Conservation (phyloP, 2,888 invertebrate species). For the Drosophila kuntzei region DNA sequence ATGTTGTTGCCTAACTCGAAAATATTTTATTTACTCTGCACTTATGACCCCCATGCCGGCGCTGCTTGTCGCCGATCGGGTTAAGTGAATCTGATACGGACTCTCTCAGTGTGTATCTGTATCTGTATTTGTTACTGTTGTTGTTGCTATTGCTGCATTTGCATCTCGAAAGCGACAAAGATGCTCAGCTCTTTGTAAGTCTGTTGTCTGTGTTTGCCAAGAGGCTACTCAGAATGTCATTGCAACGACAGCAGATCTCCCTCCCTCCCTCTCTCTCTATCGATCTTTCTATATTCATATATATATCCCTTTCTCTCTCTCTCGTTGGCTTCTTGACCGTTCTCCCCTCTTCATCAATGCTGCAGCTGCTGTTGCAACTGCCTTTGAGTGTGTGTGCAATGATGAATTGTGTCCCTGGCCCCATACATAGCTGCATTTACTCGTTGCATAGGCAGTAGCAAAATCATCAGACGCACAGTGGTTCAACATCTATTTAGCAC, state of each 20-base stretch:
- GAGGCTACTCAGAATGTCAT: conserved; percentile 60
- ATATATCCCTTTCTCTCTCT: background rate
- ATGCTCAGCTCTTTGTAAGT: conserved; percentile 27
- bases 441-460: conserved; percentile 43
- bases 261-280: background rate
- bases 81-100: conserved; percentile 79
- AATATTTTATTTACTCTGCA: conserved; percentile 80
- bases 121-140: conserved; percentile 11
- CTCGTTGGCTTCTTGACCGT: conserved; percentile 23
- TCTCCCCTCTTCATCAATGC: conserved; percentile 13
- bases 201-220: conserved; percentile 33
- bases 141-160: conserved; percentile 55
- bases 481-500: background rate
- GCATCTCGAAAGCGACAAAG: conserved; percentile 37
- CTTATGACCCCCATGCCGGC: conserved; percentile 75
- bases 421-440: conserved; percentile 13
- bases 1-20: conserved; percentile 49
- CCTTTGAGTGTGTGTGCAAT: conserved; percentile 42
- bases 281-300: no score
- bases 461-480: conserved; percentile 40
- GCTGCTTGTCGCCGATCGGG: conserved; percentile 65
- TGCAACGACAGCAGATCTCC: conserved; percentile 33
- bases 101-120: conserved; percentile 22
- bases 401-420: conserved; percentile 74
- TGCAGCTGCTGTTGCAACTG: conserved; percentile 35